A percentile compares a stretch with the other conserved stretches of the same genome.
phyloP scores from a whole-genome alignment of 2,888 invertebrate species.

The Trachelus stipa region DNA sequence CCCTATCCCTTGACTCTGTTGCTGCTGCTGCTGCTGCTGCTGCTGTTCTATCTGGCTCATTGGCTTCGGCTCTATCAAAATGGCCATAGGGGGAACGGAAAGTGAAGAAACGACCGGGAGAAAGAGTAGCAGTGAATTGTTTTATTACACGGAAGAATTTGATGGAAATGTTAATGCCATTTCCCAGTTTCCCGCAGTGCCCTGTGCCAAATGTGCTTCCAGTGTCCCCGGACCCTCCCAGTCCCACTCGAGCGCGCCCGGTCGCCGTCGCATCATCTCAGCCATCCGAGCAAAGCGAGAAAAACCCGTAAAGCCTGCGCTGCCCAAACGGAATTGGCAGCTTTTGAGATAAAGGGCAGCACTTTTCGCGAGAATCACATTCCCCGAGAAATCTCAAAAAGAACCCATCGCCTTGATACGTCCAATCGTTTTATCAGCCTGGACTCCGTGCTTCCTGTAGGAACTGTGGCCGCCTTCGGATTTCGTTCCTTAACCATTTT shows the following conservation, averaged over 20 bases:
- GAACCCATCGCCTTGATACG: not conserved
- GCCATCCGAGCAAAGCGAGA: not conserved
- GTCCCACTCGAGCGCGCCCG: not conserved
- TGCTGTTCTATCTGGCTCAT: slow-evolving; percentile 32
- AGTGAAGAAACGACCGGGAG: slow-evolving; percentile 13
- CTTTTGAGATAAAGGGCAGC: slow-evolving; percentile 4
- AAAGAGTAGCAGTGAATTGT: slow-evolving; percentile 31
- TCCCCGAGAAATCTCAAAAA: not conserved
- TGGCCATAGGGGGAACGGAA: slow-evolving; percentile 11
- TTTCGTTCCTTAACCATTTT: not conserved
- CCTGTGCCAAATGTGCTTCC: slow-evolving; percentile 5
- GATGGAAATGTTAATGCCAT: slow-evolving; percentile 51
- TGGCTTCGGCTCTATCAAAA: slow-evolving; percentile 26
- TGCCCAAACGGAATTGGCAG: slow-evolving; percentile 8
- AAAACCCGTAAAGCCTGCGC: not conserved
- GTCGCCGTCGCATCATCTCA: not conserved
- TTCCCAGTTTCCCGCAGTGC: slow-evolving; percentile 14
- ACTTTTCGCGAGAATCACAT: not conserved
- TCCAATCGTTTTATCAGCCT: not conserved
- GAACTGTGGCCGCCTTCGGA: not conserved
- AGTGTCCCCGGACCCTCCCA: not conserved
- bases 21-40: slow-evolving; percentile 8
- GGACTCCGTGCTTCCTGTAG: not conserved
- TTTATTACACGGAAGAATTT: slow-evolving; percentile 51
- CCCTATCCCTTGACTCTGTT: not conserved